phyloP scores from a whole-genome alignment of 1,140 invertebrate species.

The Dreissena polymorpha region DNA sequence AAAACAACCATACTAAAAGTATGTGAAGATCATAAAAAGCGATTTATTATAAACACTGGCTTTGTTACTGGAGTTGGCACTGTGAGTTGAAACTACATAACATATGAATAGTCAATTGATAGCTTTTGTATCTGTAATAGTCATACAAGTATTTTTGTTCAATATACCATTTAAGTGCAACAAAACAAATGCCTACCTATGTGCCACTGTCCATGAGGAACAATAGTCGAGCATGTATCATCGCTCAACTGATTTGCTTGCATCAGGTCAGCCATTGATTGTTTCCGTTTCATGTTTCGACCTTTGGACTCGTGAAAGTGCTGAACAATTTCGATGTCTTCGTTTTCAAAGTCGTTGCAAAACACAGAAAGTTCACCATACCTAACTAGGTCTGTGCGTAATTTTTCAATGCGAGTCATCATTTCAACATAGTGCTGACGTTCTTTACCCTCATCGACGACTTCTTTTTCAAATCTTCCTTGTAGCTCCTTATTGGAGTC shows the following conservation, averaged over 20 bases:
- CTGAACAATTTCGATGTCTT: slow-evolving; percentile 30
- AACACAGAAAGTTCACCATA: slow-evolving; percentile 45
- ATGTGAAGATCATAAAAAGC: too few relatives aligned
- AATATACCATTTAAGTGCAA: background rate
- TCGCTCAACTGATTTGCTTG: background rate
- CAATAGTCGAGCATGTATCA: background rate
- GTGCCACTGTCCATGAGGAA: background rate
- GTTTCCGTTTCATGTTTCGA: background rate
- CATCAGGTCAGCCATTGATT: slow-evolving; percentile 21
- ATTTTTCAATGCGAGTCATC: slow-evolving; percentile 30
- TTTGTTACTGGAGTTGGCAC: too few relatives aligned
- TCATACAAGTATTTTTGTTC: too few relatives aligned
- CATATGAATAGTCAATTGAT: too few relatives aligned
- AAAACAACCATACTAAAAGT: too few relatives aligned
- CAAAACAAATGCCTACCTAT: background rate
- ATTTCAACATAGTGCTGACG: slow-evolving; percentile 20
- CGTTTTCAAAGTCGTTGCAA: slow-evolving; percentile 38
- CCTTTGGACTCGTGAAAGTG: background rate
- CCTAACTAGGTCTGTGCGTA: slow-evolving; percentile 5
- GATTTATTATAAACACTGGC: too few relatives aligned
- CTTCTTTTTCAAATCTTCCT: slow-evolving; percentile 28
- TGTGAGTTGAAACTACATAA: too few relatives aligned
- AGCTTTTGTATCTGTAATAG: too few relatives aligned
- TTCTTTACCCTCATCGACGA: slow-evolving; percentile 19
- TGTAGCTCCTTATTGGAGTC: slow-evolving; percentile 24